phyloP scores from a whole-genome alignment of 2,113 vertebrate species.

The Raphicerus campestris region DNA sequence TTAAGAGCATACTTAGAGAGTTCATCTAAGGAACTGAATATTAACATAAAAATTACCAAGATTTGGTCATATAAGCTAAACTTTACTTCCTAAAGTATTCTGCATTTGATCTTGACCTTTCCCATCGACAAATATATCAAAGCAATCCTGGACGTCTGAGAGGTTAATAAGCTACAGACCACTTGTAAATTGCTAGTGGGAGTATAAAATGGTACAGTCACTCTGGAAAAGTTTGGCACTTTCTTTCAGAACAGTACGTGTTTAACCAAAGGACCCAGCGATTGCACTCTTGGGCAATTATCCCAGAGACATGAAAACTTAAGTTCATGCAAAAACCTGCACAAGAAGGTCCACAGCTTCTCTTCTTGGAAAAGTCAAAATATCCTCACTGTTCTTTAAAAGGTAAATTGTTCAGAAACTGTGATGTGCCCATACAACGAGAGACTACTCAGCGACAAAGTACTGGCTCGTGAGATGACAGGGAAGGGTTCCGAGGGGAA shows the following conservation, averaged over 20 bases:
- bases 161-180: background rate
- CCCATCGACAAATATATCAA: background rate
- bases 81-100: background rate
- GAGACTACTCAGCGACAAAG: background rate
- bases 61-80: background rate
- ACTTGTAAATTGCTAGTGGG: rapidly evolving
- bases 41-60: background rate
- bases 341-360: background rate
- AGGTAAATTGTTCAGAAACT: background rate
- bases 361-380: background rate
- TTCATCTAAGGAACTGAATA: background rate
- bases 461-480: background rate
- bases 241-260: background rate
- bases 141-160: background rate
- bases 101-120: background rate
- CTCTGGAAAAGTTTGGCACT: background rate
- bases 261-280: background rate
- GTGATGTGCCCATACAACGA: rapidly evolving
- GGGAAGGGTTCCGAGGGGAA: background rate
- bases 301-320: background rate
- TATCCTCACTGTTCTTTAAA: background rate
- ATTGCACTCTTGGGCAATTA: background rate
- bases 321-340: background rate
- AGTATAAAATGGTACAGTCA: rapidly evolving
- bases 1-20: background rate